Conservation (phyloP, 1,140 invertebrate genomes). For the Telenomus remus region DNA sequence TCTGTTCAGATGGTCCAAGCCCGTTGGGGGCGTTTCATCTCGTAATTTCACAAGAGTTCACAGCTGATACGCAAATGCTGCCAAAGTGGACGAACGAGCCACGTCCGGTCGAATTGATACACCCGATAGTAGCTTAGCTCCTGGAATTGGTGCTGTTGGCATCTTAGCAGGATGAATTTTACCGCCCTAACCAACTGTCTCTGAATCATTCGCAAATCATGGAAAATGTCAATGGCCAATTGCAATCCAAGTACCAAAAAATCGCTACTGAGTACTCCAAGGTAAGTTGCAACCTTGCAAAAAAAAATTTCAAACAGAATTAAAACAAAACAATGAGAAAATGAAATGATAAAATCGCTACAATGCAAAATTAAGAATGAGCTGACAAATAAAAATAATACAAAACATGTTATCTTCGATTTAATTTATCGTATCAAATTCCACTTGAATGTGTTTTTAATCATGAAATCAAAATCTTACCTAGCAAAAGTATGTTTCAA, state of each 20-base stretch:
- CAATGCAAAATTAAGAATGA: too few species aligned
- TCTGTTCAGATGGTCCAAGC: too few species aligned
- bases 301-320: too few species aligned
- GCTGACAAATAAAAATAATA: too few species aligned
- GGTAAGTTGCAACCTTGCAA: constrained; percentile 78
- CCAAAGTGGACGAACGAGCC: constrained; percentile 15
- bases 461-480: background rate
- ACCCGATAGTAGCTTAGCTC: background rate
- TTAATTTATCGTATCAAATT: background rate
- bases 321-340: too few species aligned
- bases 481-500: background rate
- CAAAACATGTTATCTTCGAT: too few species aligned
- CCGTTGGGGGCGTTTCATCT: constrained; percentile 16
- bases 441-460: background rate
- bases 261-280: constrained; percentile 93
- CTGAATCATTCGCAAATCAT: constrained; percentile 56
- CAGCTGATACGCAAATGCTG: constrained; percentile 18
- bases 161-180: constrained; percentile 32
- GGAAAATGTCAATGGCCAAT: constrained; percentile 75
- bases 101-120: constrained; percentile 13
- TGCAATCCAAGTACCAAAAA: constrained; percentile 90
- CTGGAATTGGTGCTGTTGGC: background rate
- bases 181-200: constrained; percentile 34
- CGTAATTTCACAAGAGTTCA: constrained; percentile 2
- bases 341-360: too few species aligned